Evolutionary conservation across 2,113 vertebrate genomes (phyloP).

Genomic region (human): DNA sequence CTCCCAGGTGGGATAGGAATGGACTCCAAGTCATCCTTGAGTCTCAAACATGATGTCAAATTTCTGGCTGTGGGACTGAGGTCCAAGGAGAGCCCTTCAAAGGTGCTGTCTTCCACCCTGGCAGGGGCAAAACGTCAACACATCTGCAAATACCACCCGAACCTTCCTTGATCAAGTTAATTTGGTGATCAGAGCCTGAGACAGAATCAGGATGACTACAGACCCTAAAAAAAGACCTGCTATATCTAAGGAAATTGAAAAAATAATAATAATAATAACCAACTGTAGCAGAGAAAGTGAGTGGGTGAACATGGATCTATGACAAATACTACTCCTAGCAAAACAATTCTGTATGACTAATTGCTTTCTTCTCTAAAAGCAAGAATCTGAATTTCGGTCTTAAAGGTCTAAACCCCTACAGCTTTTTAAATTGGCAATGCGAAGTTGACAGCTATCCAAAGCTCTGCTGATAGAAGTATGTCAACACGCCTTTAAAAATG

Average conservation of each 20-base stretch:
- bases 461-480: conserved; percentile 18
- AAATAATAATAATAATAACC: conserved; percentile 59
- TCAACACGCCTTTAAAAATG: conserved; percentile 42
- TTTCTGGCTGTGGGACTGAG: conserved; percentile 30
- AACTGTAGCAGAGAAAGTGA: conserved; percentile 60
- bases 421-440: conserved; percentile 59
- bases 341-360: conserved; percentile 79
- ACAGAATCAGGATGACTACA: conserved; percentile 13
- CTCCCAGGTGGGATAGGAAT: background rate
- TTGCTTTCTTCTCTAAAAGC: conserved; percentile 69
- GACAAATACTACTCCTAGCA: conserved; percentile 77
- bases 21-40: background rate
- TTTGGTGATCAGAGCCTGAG: conserved; percentile 42
- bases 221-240: background rate
- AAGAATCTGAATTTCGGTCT: conserved; percentile 62
- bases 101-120: conserved; percentile 35
- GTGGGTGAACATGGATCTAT: conserved; percentile 75
- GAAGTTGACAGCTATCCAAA: conserved; percentile 45
- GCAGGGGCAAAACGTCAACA: background rate
- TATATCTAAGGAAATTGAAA: conserved; percentile 1
- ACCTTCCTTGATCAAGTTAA: conserved; percentile 30
- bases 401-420: conserved; percentile 57
- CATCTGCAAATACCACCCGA: conserved; percentile 5
- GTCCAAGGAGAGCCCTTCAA: conserved; percentile 11
- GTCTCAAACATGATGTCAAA: background rate